phyloP scores from a whole-genome alignment of 2,888 invertebrate genomes.

The Listrodromus nycthemerus region DNA sequence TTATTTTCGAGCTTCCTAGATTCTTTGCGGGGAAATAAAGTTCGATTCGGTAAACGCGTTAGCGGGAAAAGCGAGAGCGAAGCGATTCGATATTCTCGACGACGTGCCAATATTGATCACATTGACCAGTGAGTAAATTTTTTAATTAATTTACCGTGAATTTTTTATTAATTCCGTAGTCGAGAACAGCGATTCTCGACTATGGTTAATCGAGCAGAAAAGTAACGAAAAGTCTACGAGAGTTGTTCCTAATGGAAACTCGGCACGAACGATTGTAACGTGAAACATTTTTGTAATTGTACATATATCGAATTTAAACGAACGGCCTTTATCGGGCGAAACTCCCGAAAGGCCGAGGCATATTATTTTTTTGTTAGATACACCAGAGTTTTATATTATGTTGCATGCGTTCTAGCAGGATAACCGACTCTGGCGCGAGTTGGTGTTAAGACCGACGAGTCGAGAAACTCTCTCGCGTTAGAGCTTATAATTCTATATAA shows the following conservation, averaged over 20 bases:
- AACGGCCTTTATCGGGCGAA: slow-evolving; percentile 17
- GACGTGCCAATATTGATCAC: slow-evolving; percentile 64
- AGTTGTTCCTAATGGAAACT: slow-evolving; percentile 37
- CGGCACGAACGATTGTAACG: slow-evolving; percentile 24
- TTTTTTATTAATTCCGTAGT: slow-evolving; percentile 44
- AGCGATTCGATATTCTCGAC: slow-evolving; percentile 38
- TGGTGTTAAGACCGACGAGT: slow-evolving; percentile 26
- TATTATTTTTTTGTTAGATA: slow-evolving; percentile 62
- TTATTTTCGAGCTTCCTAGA: slow-evolving; percentile 8
- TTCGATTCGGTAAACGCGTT: slow-evolving; percentile 11
- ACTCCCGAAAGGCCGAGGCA: slow-evolving; percentile 28
- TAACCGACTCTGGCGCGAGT: slow-evolving; percentile 50
- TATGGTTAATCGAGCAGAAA: slow-evolving; percentile 17
- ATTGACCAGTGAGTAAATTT: slow-evolving; percentile 54
- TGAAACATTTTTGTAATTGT: slow-evolving; percentile 49
- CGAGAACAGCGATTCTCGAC: slow-evolving; percentile 21
- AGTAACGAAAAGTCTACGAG: slow-evolving; percentile 4
- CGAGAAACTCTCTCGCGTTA: slow-evolving; percentile 26
- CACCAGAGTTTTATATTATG: slow-evolving; percentile 70
- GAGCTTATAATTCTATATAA: slow-evolving; percentile 64
- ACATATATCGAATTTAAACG: slow-evolving; percentile 51
- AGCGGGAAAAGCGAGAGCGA: slow-evolving; percentile 6
- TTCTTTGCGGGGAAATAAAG: slow-evolving; percentile 11
- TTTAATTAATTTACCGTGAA: slow-evolving; percentile 41
- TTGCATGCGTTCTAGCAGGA: slow-evolving; percentile 68